Percentiles rank a stretch among this genome's conserved stretches.
These are phyloP conservation scores for Numenius phaeopus DNA, from an alignment of 2,797 vertebrate genomes.

Conservation along the genomic window DNA sequence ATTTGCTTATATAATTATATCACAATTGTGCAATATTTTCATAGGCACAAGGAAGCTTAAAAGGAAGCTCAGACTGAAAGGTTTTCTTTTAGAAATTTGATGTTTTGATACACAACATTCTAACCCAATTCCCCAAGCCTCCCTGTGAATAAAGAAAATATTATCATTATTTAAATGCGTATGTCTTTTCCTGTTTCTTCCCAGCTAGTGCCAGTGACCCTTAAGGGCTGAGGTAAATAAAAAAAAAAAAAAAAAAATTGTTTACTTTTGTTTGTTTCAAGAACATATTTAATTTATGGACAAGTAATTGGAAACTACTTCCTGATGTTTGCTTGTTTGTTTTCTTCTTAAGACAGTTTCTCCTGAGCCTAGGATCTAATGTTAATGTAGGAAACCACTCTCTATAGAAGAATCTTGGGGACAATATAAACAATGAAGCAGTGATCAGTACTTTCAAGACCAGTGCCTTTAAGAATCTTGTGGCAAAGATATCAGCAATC, in stretches of 20 bases:
- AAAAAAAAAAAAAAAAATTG: not conserved
- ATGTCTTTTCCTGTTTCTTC: not conserved
- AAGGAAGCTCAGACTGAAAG: not conserved
- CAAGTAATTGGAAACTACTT: not conserved
- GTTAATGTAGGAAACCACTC: not conserved
- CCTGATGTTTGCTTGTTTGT: not conserved
- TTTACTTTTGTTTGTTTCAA: not conserved
- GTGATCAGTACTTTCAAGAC: not conserved
- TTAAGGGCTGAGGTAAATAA: not conserved
- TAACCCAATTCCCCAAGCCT: not conserved
- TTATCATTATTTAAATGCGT: not conserved
- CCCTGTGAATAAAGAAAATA: not conserved
- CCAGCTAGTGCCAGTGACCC: not conserved
- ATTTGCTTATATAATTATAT: not conserved
- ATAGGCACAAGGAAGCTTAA: not conserved
- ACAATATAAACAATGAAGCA: not conserved
- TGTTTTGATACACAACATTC: not conserved
- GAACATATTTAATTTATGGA: not conserved
- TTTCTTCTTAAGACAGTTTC: not conserved
- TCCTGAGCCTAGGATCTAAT: not conserved
- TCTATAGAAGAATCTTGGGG: not conserved
- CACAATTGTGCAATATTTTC: not conserved
- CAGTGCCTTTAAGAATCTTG: not conserved
- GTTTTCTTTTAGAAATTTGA: not conserved
- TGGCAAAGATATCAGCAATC: not conserved